Evolutionary conservation across 2,888 invertebrate species (phyloP), one percentile per base, ranked within the genome.

Genomic region (Rhagonycha fulva): DNA sequence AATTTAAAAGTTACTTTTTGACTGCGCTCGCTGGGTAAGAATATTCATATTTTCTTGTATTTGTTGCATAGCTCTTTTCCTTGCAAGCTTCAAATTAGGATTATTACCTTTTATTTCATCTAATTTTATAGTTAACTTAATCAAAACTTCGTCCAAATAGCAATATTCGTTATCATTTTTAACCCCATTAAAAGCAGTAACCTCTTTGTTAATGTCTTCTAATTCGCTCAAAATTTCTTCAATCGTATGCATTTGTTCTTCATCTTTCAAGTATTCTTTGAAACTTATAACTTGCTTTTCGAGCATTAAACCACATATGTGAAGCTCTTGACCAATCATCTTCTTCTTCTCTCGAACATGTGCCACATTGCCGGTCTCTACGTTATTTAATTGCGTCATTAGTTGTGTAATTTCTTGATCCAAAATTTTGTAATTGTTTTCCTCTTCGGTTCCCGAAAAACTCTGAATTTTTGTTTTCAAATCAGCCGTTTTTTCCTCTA

Each of bases 241-340:
- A 19, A 78, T 70, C 10, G 62, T 69, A 2, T 62, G 14, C 12
- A 71, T 4, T 47, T 72, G 62, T n/a, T 63, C 69, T 30, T 77
- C 14, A 76, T 28, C 9, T 75, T 74, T 74, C 78, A 78, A n/a
- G 79, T 60, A 26, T 78, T 76, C 60, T 74, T 77, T 4, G 76
- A 74, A 30, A 32, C 72, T 69, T 70, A 69, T 72, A 7, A 10
- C 28, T 9, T 47, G 30, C 28, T 12, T 28, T 68, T 68, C 68
- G 1, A 68, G 14, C 19, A 47, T n/a, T 26, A 14, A 28, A 19
- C 30, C 47, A 14, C 47, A 68, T 28, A 24, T 23, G 30, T 68
- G 28, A 19, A 68, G 19, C 12, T 32, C 11, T 14, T 68, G 68
- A 32, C 19, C 47, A 7, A 68, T 24, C 47, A 7, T 24, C 14